These are phyloP conservation scores for Lordiphosa stackelbergi DNA, from an alignment of 1,140 invertebrate genomes.

Conservation along the genomic window DNA sequence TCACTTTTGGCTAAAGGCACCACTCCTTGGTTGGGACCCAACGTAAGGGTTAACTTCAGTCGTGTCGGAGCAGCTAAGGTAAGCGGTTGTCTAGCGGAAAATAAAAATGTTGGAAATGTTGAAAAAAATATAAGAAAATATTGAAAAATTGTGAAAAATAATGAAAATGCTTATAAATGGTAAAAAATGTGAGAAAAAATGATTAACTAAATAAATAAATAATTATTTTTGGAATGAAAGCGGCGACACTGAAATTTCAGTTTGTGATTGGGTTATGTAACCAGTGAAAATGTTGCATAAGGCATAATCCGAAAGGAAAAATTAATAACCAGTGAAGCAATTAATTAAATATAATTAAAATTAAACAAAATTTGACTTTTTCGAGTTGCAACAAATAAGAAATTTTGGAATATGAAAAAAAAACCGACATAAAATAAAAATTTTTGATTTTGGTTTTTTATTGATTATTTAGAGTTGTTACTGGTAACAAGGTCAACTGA, in stretches of 20 bases:
- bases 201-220: neutral
- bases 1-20: slow-evolving; percentile 39
- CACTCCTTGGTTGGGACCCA: slow-evolving; percentile 7
- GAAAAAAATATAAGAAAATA: slow-evolving; percentile 1
- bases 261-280: slow-evolving; percentile 26
- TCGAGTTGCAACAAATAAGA: neutral
- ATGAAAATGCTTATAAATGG: neutral
- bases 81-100: slow-evolving; percentile 42
- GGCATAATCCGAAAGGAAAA: too few species aligned
- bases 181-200: neutral
- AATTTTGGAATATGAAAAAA: neutral
- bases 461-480: slow-evolving; percentile 67
- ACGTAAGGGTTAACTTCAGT: slow-evolving; percentile 38
- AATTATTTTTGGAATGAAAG: neutral
- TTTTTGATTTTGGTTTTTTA: slow-evolving; percentile 38
- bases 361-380: neutral
- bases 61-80: slow-evolving; percentile 45
- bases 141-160: slow-evolving; percentile 2
- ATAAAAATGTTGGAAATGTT: slow-evolving; percentile 4
- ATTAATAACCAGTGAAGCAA: neutral
- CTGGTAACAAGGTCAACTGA: slow-evolving; percentile 67
- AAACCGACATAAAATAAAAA: too few species aligned
- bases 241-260: neutral
- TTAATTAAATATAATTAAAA: neutral
- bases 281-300: slow-evolving; percentile 14